Conservation (phyloP, 2,113 vertebrate genomes). For the Orycteropus afer region DNA sequence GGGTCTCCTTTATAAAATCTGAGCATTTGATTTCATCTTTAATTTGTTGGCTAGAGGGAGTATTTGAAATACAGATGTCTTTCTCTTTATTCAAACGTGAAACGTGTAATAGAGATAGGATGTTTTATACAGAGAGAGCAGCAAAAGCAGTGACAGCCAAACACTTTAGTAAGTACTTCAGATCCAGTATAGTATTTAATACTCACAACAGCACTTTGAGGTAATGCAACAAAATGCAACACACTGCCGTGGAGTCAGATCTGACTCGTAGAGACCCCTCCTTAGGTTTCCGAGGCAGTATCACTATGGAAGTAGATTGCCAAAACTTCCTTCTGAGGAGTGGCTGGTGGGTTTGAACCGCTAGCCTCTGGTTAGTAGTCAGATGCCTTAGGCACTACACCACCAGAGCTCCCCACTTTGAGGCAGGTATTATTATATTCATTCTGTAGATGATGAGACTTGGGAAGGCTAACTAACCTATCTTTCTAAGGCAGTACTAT, state of each 20-base stretch:
- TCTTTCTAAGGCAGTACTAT: neutral
- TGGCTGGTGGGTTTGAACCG: no score
- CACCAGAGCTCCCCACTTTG: no score
- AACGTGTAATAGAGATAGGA: neutral
- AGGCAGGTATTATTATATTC: neutral
- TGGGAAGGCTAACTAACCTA: neutral
- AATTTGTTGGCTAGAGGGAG: neutral
- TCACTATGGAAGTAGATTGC: no score
- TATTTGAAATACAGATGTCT: neutral
- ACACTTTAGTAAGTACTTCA: neutral
- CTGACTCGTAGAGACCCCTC: no score
- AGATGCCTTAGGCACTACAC: no score
- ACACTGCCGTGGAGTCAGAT: no score
- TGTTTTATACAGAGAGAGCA: neutral
- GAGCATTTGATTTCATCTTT: slow-evolving; percentile 44
- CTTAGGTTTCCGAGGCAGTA: no score
- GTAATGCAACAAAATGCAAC: no score
- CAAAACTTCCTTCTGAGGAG: no score
- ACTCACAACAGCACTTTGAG: neutral
- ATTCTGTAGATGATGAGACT: neutral
- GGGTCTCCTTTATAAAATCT: slow-evolving; percentile 42
- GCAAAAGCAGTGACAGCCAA: neutral
- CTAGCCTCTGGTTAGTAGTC: no score
- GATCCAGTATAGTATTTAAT: neutral
- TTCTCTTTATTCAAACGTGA: neutral